A percentile compares a stretch with the other conserved stretches of the same genome.
Conservation (phyloP, 2,797 vertebrate species). For the Chaenodraco wilsoni region DNA sequence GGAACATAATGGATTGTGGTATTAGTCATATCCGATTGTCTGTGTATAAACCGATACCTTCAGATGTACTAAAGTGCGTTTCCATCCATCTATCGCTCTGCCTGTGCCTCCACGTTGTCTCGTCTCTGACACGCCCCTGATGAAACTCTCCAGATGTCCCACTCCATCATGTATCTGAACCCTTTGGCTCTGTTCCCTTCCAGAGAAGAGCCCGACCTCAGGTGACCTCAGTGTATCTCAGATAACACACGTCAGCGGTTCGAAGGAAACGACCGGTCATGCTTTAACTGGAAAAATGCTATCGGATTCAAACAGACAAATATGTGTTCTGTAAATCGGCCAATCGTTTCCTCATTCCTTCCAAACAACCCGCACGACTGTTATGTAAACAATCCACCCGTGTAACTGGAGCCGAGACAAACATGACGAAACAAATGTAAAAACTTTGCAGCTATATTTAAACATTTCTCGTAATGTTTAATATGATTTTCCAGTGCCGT, state of each 20-base stretch:
- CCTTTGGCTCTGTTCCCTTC: slow-evolving; percentile 12
- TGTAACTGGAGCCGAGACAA: neutral
- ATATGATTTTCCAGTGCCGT: slow-evolving; percentile 4
- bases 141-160: slow-evolving; percentile 55
- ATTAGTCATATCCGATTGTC: too few species aligned
- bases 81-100: neutral
- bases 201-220: slow-evolving; percentile 31
- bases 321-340: neutral
- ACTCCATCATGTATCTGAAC: slow-evolving; percentile 47
- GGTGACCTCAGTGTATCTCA: slow-evolving; percentile 44
- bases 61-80: too few species aligned
- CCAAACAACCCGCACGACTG: neutral
- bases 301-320: slow-evolving; percentile 26
- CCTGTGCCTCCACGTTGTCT: slow-evolving; percentile 5
- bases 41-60: too few species aligned
- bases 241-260: slow-evolving; percentile 42
- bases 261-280: slow-evolving; percentile 31
- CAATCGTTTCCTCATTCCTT: neutral
- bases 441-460: neutral
- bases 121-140: slow-evolving; percentile 38
- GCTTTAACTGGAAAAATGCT: slow-evolving; percentile 12
- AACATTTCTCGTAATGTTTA: neutral
- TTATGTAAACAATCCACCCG: neutral
- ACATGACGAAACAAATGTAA: neutral
- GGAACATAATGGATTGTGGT: too few species aligned